Base-by-base conservation (phyloP, 2,888 invertebrate species). In the Dysmachus trigonus region DNA sequence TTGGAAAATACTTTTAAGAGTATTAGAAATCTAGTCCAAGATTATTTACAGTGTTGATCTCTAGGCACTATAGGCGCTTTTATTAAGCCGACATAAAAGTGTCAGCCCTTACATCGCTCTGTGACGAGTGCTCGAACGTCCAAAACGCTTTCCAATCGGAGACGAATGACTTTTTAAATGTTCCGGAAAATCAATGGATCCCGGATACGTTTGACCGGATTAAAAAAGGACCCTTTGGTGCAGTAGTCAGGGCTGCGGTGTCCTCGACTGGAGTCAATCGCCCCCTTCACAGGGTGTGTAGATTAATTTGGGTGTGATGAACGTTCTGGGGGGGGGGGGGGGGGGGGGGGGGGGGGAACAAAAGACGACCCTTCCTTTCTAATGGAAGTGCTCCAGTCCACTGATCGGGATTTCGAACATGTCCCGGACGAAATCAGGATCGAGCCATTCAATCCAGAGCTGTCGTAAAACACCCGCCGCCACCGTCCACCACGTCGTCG, bases 381-480 rank as follows among this genome's bases (percentile, higher is more conserved):
- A 33, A 73, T 73, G 62, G 3, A 62, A 62, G 2, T 62, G 27
- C 62, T 73, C 73, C 7, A 7, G n/a, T 31, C 73, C 15, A 73
- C 53, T 81, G 33, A 81, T 53, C 81, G 53, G 51, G 18, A 33
- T 18, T 81, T 62, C 51, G 33, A 62, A 31, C 51, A 18, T 53
- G 33, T 81, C 35, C 81, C 62, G 5, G 33, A 18, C 13, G 33
- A 81, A 81, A 81, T 81, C 81, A 53, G 53, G 53, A 81, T 81
- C 81, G 53, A 81, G 33, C 81, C 53, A 81, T 81, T 81, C 51
- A 81, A 81, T 81, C 53, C 81, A n/a, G 81, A 30, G 33, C 30
- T 47, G 81, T 81, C 81, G 62, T 33, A 81, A 81, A 81, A 33
- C 33, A n/a, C 27, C 33, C 1, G 6, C 35, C 51, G 53, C 33